phyloP scores from a whole-genome alignment of 2,888 invertebrate genomes.

The Drosophila phalerata region DNA sequence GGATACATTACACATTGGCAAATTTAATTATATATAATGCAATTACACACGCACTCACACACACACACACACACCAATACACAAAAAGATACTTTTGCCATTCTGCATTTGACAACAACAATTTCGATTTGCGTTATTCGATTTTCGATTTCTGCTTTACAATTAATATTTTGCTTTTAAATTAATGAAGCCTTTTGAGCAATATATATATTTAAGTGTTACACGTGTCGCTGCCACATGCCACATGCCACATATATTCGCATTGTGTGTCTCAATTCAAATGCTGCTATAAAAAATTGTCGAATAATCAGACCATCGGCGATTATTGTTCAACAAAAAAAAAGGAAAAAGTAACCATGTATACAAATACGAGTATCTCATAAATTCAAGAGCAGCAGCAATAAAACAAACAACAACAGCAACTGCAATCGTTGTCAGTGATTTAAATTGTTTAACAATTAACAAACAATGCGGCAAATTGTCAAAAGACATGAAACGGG shows the following conservation, averaged over 20 bases:
- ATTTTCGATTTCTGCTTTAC: conserved; percentile 18
- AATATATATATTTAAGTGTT: neutral
- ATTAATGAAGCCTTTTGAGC: conserved; percentile 5
- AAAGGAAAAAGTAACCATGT: conserved; percentile 1
- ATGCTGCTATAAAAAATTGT: conserved; percentile 15
- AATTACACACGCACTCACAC: conserved; percentile 27
- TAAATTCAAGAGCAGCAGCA: conserved; percentile 41
- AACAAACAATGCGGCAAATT: conserved; percentile 76
- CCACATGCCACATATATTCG: neutral
- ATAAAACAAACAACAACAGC: conserved; percentile 21
- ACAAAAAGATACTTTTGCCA: conserved; percentile 6
- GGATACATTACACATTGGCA: conserved; percentile 37
- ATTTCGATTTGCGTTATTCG: neutral
- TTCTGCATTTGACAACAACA: conserved; percentile 31
- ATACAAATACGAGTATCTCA: conserved; percentile 23
- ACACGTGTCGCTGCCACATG: neutral
- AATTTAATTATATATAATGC: conserved; percentile 62
- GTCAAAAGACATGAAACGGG: conserved; percentile 76
- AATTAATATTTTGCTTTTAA: conserved; percentile 35
- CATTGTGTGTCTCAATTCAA: conserved; percentile 13
- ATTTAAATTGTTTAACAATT: conserved; percentile 78
- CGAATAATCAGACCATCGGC: conserved; percentile 14
- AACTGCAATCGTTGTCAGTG: conserved; percentile 57
- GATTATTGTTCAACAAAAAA: conserved; percentile 29
- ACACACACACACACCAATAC: neutral